A percentile compares a stretch with the other conserved stretches of the same genome.
phyloP scores from a whole-genome alignment of 2,113 vertebrate genomes.

The Caranx ignobilis region DNA sequence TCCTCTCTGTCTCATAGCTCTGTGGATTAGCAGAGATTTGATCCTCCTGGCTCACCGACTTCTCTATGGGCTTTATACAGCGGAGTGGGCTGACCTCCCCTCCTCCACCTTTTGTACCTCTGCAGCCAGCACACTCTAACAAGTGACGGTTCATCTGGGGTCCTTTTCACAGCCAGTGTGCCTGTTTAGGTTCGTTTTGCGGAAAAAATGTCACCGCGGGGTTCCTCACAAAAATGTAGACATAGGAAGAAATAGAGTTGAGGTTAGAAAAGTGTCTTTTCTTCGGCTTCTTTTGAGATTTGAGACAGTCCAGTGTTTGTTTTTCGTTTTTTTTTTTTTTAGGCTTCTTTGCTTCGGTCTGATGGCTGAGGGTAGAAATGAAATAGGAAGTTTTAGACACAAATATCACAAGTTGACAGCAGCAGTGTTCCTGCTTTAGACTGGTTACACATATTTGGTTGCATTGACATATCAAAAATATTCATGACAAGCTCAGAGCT shows the following conservation, averaged over 20 bases:
- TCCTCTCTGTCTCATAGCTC: slow-evolving; percentile 49
- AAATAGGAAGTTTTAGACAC: neutral
- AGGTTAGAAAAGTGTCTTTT: slow-evolving; percentile 10
- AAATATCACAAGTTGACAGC: neutral
- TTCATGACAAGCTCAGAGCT: too few species aligned
- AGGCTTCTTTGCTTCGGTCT: neutral
- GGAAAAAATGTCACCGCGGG: slow-evolving; percentile 32
- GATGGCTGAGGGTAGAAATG: neutral
- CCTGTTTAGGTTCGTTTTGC: slow-evolving; percentile 28
- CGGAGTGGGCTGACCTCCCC: slow-evolving; percentile 61
- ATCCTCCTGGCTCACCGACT: slow-evolving; percentile 68
- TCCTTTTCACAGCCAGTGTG: slow-evolving; percentile 41
- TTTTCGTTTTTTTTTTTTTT: neutral
- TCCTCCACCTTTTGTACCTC: slow-evolving; percentile 66
- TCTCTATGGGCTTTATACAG: slow-evolving; percentile 63
- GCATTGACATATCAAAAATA: neutral
- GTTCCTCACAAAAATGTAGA: slow-evolving; percentile 19
- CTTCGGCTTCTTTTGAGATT: neutral
- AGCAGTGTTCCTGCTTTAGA: neutral
- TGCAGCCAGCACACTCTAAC: slow-evolving; percentile 56
- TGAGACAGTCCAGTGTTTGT: slow-evolving; percentile 4
- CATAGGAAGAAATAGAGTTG: neutral
- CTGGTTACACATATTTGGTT: neutral
- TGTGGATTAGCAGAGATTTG: slow-evolving; percentile 77
- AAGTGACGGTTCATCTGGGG: slow-evolving; percentile 39